Evolutionary conservation across 2,797 vertebrate genomes (phyloP), one percentile per base, ranked within the genome.

Genomic region (Malacoctenus gilli): DNA sequence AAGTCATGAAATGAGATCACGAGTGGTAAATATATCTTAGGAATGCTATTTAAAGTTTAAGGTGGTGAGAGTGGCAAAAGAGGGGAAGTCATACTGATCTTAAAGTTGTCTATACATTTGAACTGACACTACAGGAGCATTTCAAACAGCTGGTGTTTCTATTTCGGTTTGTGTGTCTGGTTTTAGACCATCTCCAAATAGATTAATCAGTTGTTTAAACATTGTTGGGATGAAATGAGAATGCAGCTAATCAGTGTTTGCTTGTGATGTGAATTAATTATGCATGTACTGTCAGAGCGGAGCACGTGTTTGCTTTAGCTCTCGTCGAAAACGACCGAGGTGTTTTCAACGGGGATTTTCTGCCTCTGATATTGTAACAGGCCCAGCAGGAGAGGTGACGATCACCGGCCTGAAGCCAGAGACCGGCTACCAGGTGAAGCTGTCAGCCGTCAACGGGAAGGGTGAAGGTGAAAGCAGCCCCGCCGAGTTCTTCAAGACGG

Each of bases 401-500:
- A 92, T 98, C 75, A 88, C 84, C 2, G 92, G 93, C 74, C 90
- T 99, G 80, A 95, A 87, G 73, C 96, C 97, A 0, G 95, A 98
- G 72, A 97, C 93, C 1, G 77, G 68, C 8, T 99, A 98, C 0
- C 88, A 94, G 0, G 92, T 98, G 53, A 94, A 93, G 59, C 79
- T 99, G 85, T 96, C 95, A 0, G 97, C 96, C 4, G 87, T 98
- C 85, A 99, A 99, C 0, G 97, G 97, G 77, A 99, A 98, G 68
- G 97, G 97, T 0, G 90, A 94, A 64, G 95, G 97, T 0, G 97
- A 99, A 79, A 91, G 91, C 69, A 96, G 96, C 56, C 38, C 82
- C 0, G 56, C 85, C 0, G 87, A 91, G 0, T 72, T 92, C 74
- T 98, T 98, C 92, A 95, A 94, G 89, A 99, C 97, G 0, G 90